A percentile compares a stretch with the other conserved stretches of the same genome.
Conservation (phyloP, 2,113 vertebrate genomes). For the Engraulis encrasicolus region DNA sequence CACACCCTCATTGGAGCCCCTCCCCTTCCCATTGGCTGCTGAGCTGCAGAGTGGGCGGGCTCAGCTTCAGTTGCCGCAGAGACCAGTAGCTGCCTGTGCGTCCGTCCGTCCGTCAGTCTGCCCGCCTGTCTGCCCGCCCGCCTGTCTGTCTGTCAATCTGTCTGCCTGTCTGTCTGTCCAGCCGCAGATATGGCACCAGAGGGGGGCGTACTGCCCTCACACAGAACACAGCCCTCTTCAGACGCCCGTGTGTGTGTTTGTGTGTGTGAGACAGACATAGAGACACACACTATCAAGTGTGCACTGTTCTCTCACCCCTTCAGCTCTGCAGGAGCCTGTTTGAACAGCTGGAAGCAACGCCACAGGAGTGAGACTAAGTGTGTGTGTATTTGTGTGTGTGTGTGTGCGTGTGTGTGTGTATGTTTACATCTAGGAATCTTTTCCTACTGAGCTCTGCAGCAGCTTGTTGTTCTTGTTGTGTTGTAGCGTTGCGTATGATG, state of each 20-base stretch:
- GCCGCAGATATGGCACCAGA: not conserved
- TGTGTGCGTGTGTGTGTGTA: not conserved
- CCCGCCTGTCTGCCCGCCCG: not conserved
- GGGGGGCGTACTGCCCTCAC: not conserved
- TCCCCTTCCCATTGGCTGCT: not conserved
- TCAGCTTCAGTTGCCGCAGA: not conserved
- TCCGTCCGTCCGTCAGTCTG: not conserved
- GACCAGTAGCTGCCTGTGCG: not conserved
- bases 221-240: not conserved
- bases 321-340: too few relatives aligned
- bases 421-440: not conserved
- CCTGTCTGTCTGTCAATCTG: not conserved
- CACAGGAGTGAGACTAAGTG: not conserved
- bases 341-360: too few relatives aligned
- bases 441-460: not conserved
- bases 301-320: too few relatives aligned
- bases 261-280: not conserved
- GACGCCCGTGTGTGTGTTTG: not conserved
- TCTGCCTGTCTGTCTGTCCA: not conserved
- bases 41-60: not conserved
- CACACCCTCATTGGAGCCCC: not conserved
- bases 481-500: not conserved
- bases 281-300: too few relatives aligned
- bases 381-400: not conserved
- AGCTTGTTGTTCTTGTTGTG: not conserved